Base-by-base conservation (phyloP, 2,797 vertebrate species). In the Tapera naevia region DNA sequence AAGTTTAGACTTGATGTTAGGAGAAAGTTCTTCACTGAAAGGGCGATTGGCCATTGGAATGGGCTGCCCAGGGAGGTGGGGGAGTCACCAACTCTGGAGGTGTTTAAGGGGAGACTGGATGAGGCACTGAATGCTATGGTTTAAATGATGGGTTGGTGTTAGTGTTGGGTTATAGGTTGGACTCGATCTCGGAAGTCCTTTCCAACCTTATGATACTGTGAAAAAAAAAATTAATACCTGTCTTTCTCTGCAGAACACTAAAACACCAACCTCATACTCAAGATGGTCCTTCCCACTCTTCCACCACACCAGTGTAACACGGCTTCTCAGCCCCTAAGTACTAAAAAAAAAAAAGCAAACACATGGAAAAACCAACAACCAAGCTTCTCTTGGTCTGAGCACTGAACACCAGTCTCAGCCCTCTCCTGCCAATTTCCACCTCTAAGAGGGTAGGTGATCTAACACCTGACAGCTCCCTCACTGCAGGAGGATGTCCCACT, bases 401-500 rank as follows among this genome's bases (percentile, higher is more conserved):
- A 46, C 43, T 32, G 54, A 53, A 46, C 0, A 27, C 8, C 57
- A 57, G 39, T 18, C 41, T 61, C 58, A 65, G 74, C 3, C 39
- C 69, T 1, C 57, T 80, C 67, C 61, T 37, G 64, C 32, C 10
- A 12, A 46, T 24, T 22, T 11, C 46, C 46, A 48, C 46, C 45
- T 46, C 45, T 21, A 46, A 21, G 18, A 11, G 21, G 46, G 46
- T 13, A 24, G 46, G 46, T 48, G 46, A 48, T 48, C 10, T 18
- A 39, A 48, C 35, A 67, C 24, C 37, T 2, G 1, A 14, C 19
- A 74, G 28, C n/a, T 25, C n/a, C 2, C 0, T 7, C 43, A 15
- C 54, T n/a, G 39, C 37, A 43, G 33, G 50, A 60, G 16, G 32
- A 51, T 2, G 5, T 60, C 33, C 58, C 18, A 51, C 14, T 2